Evolutionary conservation across 1,140 invertebrate species (phyloP), one percentile per base, ranked within the genome.

Genomic region (Drosophila guanche): DNA sequence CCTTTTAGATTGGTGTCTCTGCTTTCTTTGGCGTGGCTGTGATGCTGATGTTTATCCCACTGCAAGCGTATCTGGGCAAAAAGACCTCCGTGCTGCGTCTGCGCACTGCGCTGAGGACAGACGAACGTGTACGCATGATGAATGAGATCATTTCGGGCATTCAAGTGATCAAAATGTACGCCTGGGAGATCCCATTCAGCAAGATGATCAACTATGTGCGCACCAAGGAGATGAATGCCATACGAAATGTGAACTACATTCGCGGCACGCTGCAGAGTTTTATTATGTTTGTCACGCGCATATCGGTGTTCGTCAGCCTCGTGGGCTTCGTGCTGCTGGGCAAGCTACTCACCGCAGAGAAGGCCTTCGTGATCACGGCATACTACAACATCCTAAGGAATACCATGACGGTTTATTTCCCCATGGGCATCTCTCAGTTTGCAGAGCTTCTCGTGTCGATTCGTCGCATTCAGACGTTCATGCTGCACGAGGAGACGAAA

Each of bases 81-180:
- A 93, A 94, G 53, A 95, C 95, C 1, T 94, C 95, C 0, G 92
- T 92, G 48, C 93, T 95, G 23, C 93, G 96, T 63, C 79, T 94
- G 48, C 92, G 93, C 74, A 95, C 95, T n/a, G 95, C 96, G 0
- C 67, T 93, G 4, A 93, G 94, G 70, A 97, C 97, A 0, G 97
- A 98, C 89, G 94, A 97, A 79, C 93, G 97, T 63, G 95, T 98
- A 0, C 93, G 95, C 51, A 90, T 97, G 51, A 98, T 98, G 96
- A 97, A 96, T 86, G 97, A 98, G 92, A 96, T 98, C n/a, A 95
- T 98, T 20, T 94, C 94, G 47, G 97, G 96, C 0, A 97, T 98
- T 78, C 95, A 97, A 91, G 95, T 97, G 1, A 97, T 98, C 23
- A 98, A 98, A 93, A 97, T 98, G 96, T 97, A 97, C 76, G 95